Conservation (phyloP, 2,797 vertebrate genomes). For the Cryptoblepharus egeriae region DNA sequence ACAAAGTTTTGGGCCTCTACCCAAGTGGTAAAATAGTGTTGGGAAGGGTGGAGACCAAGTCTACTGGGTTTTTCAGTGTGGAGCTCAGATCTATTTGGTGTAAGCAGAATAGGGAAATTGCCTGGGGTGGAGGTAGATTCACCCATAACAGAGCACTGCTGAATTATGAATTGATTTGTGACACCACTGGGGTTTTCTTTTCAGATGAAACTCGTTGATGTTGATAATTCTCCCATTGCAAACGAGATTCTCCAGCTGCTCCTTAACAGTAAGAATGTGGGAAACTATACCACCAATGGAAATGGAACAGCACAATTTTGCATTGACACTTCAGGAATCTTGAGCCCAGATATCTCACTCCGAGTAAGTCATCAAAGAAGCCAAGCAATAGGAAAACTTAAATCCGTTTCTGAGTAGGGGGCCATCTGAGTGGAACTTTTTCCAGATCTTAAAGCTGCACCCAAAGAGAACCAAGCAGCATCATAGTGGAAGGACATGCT, state of each 20-base stretch:
- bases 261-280: conserved; percentile 54
- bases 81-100: no score
- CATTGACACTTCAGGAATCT: conserved; percentile 74
- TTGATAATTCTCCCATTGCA: conserved; percentile 70
- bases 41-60: no score
- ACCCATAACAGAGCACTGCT: neutral
- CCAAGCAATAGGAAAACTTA: neutral
- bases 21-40: no score
- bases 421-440: neutral
- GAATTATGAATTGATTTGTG: neutral
- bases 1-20: no score
- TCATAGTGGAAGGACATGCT: neutral
- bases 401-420: neutral
- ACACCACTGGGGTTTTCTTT: neutral
- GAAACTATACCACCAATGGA: conserved; percentile 77
- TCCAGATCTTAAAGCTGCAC: neutral
- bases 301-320: conserved; percentile 79
- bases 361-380: conserved; percentile 72
- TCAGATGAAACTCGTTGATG: conserved; percentile 80
- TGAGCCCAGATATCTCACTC: conserved; percentile 72
- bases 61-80: no score
- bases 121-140: no score
- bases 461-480: neutral
- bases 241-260: conserved; percentile 74
- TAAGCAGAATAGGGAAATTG: neutral